Evolutionary conservation across 1,140 invertebrate genomes (phyloP), one percentile per base, ranked within the genome.

Genomic region (Hormaphis cornu): DNA sequence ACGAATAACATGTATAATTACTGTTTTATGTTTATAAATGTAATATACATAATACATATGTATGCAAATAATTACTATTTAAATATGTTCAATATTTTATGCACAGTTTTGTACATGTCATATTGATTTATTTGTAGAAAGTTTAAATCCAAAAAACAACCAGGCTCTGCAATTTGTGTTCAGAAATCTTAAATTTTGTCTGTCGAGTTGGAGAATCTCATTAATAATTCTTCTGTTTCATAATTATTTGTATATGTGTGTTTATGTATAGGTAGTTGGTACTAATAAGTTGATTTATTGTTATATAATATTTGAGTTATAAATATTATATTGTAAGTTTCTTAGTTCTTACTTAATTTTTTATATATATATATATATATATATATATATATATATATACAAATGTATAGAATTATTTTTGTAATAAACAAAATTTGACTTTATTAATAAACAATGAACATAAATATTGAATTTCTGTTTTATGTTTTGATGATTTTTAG

Each of bases 391-490:
- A 37, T 40, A 24, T 58, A 58, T 58, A 35, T 12, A 40, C 54
- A 58, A 40, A 58, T 58, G 54, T 40, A 58, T 58, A 58, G 54
- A n/a, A 58, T 24, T 58, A 58, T 58, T 58, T 58, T 58, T 58
- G 8, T 58, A 58, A 58, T 58, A 44, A 58, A 58, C 20, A 16
- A 24, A 40, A 37, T 37, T 37, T 37, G 10, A 56, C 53, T 56
- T 40, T 6, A 58, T 40, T 58, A 58, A 58, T 58, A 58, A 58
- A 58, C n/a, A 37, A 40, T 16, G 0, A 58, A 58, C 22, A 24
- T 24, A 40, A 24, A 24, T 58, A 7, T 40, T 24, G 7, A 6
- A 20, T 53, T 53, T 1, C 30, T 9, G 1, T 26, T 28, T n/a
- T n/a, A n/a, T n/a, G n/a, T n/a, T n/a, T n/a, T n/a, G n/a, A n/a